Evolutionary conservation across 2,888 invertebrate genomes (phyloP).

Genomic region (Lepidonotus clava): DNA sequence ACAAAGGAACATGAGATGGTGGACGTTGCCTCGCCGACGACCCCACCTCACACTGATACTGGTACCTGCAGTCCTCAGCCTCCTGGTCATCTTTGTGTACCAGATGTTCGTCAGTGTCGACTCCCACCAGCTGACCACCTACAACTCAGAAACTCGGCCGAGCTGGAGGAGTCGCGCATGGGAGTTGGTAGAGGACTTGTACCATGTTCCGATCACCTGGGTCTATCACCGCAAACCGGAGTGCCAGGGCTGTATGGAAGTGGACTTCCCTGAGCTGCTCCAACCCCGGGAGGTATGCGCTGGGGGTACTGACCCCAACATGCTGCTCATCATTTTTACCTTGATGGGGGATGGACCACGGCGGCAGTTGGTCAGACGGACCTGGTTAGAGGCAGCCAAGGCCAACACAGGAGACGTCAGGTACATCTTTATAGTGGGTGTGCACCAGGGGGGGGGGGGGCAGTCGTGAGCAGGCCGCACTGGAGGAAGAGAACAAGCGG

Average conservation of each 20-base stretch:
- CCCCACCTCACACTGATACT: too few species aligned
- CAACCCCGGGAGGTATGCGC: background rate
- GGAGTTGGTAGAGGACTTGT: constrained; percentile 9
- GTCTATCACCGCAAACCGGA: background rate
- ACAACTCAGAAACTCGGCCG: background rate
- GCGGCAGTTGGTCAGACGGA: background rate
- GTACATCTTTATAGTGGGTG: background rate
- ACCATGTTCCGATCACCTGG: background rate
- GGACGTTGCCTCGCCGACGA: too few species aligned
- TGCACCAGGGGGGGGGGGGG: background rate
- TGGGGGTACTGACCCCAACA: background rate
- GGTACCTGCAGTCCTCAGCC: too few species aligned
- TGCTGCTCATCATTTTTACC: background rate
- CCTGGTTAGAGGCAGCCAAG: background rate
- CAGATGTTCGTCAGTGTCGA: too few species aligned
- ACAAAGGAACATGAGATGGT: too few species aligned
- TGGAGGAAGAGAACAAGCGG: background rate
- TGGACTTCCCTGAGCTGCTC: background rate
- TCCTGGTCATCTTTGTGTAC: too few species aligned
- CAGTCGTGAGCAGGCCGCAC: background rate
- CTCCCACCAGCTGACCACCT: background rate
- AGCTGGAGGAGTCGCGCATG: background rate
- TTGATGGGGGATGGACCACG: background rate
- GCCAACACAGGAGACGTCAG: background rate
- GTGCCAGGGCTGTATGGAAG: background rate